Conservation (phyloP, 2,888 invertebrate species). For the Dioctria linearis region DNA sequence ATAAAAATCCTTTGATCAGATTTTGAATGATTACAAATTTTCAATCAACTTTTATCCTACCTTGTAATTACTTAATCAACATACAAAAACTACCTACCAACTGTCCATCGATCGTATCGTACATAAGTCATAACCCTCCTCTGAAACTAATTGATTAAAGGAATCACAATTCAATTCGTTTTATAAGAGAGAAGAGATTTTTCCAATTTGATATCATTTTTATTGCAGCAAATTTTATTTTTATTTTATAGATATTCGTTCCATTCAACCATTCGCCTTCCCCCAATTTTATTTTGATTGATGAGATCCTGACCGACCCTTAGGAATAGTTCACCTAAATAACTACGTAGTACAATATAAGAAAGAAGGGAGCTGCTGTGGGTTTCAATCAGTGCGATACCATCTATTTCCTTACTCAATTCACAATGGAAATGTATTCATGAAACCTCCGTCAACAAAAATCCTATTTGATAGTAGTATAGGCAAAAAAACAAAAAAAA, state of each 20-base stretch:
- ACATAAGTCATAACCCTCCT: no score
- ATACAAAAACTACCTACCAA: no score
- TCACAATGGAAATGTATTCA: background rate
- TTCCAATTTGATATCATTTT: conserved; percentile 7
- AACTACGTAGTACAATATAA: background rate
- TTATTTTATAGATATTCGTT: background rate
- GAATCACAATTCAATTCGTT: background rate
- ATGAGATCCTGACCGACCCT: conserved; percentile 1
- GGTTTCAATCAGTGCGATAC: conserved; percentile 37
- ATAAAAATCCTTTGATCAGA: no score
- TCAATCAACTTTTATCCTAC: no score
- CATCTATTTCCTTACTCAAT: conserved; percentile 8
- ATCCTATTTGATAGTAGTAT: conserved; percentile 24
- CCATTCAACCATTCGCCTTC: background rate
- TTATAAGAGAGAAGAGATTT: background rate
- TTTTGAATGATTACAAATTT: no score
- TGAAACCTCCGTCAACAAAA: background rate
- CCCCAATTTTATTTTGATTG: conserved; percentile 43
- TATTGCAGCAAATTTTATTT: background rate
- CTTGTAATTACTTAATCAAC: no score
- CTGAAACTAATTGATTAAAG: background rate
- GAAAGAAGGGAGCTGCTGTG: background rate
- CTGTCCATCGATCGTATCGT: no score
- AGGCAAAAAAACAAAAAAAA: no score
- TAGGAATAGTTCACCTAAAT: conserved; percentile 6